Percentiles rank a stretch among this genome's conserved stretches.
Evolutionary conservation across 2,888 invertebrate genomes (phyloP).

Genomic region (Noctua comes): DNA sequence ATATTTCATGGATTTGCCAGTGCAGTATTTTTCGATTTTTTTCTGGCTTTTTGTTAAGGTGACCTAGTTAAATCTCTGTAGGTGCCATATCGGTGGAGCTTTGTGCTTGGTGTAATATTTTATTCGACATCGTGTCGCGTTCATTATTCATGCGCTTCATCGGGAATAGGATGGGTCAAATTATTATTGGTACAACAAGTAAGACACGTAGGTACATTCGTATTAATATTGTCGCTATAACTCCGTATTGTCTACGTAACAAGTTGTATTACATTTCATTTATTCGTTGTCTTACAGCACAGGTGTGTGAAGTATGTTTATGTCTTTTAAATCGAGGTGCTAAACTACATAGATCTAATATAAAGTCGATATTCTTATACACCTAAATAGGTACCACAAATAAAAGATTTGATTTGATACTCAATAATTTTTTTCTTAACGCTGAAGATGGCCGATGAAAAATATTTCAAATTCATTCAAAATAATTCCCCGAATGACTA

Average conservation of each 20-base stretch:
- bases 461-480: not conserved
- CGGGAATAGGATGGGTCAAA: not conserved
- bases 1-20: not conserved
- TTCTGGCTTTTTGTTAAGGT: not conserved
- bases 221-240: not conserved
- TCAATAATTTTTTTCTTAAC: too few species aligned
- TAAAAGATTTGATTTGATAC: too few species aligned
- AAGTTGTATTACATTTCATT: not conserved
- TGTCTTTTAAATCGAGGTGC: not conserved
- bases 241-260: not conserved
- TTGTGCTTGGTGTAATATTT: conserved; percentile 8
- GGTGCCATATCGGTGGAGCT: not conserved
- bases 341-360: not conserved
- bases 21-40: not conserved
- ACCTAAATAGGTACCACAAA: too few species aligned
- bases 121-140: not conserved
- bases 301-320: not conserved
- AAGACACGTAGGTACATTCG: not conserved
- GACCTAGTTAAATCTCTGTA: not conserved
- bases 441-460: too few species aligned
- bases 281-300: not conserved
- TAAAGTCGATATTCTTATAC: not conserved
- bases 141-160: conserved; percentile 12
- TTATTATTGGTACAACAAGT: not conserved
- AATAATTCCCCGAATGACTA: not conserved